phyloP scores from a whole-genome alignment of 2,113 vertebrate species.

The Marmota monax region DNA sequence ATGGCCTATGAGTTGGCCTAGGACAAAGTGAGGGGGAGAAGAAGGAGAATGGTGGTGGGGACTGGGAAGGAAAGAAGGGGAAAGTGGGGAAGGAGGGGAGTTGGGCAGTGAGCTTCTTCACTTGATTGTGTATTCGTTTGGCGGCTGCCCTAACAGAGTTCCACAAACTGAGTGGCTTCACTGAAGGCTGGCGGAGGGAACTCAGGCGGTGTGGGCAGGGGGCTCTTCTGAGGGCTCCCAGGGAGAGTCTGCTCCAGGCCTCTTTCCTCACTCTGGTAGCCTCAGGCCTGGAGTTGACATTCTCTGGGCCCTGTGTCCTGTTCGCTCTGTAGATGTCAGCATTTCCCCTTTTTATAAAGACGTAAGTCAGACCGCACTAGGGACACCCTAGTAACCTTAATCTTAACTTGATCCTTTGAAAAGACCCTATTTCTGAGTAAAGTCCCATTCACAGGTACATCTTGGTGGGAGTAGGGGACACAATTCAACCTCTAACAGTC shows the following conservation, averaged over 20 bases:
- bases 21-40: no score
- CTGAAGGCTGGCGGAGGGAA: neutral
- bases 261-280: neutral
- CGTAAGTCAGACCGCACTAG: neutral
- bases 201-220: neutral
- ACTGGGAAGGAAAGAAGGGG: neutral
- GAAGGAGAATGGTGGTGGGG: neutral
- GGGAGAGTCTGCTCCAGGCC: neutral
- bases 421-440: slow-evolving; percentile 17
- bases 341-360: neutral
- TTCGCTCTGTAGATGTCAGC: neutral
- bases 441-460: neutral
- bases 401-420: neutral
- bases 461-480: neutral
- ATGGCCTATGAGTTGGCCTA: neutral
- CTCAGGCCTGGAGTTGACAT: neutral
- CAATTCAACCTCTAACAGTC: neutral
- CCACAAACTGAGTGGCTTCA: neutral
- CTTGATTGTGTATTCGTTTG: neutral
- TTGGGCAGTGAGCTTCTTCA: neutral
- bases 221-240: neutral
- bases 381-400: neutral
- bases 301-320: neutral
- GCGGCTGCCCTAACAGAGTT: neutral
- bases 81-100: neutral